These are phyloP conservation scores for Sycophila sp. DNA, from an alignment of 1,140 invertebrate genomes.

Conservation along the genomic window DNA sequence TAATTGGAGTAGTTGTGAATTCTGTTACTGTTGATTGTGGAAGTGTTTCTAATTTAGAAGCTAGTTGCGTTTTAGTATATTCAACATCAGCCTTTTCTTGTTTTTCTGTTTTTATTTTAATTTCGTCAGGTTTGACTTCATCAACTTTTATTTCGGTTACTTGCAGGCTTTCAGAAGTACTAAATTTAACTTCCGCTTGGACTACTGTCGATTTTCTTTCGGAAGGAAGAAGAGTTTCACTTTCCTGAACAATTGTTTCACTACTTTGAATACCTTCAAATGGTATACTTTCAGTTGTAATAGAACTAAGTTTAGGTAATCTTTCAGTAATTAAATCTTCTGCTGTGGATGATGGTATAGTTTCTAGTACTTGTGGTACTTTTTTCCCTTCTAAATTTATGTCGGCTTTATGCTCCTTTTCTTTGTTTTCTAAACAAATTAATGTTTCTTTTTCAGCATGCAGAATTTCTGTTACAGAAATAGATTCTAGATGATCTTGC, in stretches of 20 bases:
- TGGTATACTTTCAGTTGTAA: slow-evolving; percentile 51
- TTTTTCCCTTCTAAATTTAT: slow-evolving; percentile 46
- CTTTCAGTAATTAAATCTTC: slow-evolving; percentile 41
- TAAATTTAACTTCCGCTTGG: slow-evolving; percentile 51
- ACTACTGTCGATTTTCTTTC: slow-evolving; percentile 40
- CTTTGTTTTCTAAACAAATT: slow-evolving; percentile 44
- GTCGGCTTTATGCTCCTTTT: slow-evolving; percentile 49
- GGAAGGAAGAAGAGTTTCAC: slow-evolving; percentile 45
- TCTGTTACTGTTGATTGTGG: slow-evolving; percentile 51
- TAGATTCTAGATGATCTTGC: slow-evolving; percentile 48
- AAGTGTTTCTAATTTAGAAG: slow-evolving; percentile 59
- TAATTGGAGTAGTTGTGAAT: slow-evolving; percentile 53
- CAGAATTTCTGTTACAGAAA: slow-evolving; percentile 52
- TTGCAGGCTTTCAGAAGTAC: slow-evolving; percentile 51
- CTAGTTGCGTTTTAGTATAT: slow-evolving; percentile 58
- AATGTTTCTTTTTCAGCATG: slow-evolving; percentile 47
- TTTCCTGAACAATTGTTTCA: slow-evolving; percentile 55
- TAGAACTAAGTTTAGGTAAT: slow-evolving; percentile 44
- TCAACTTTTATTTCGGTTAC: slow-evolving; percentile 53
- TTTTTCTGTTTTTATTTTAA: slow-evolving; percentile 57
- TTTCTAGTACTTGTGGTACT: slow-evolving; percentile 51
- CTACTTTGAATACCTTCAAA: slow-evolving; percentile 51
- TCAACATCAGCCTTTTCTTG: slow-evolving; percentile 56
- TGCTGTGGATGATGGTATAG: slow-evolving; percentile 49
- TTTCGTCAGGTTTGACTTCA: slow-evolving; percentile 60